Evolutionary conservation across 2,113 vertebrate genomes (phyloP).

Genomic region (Sturnus vulgaris): DNA sequence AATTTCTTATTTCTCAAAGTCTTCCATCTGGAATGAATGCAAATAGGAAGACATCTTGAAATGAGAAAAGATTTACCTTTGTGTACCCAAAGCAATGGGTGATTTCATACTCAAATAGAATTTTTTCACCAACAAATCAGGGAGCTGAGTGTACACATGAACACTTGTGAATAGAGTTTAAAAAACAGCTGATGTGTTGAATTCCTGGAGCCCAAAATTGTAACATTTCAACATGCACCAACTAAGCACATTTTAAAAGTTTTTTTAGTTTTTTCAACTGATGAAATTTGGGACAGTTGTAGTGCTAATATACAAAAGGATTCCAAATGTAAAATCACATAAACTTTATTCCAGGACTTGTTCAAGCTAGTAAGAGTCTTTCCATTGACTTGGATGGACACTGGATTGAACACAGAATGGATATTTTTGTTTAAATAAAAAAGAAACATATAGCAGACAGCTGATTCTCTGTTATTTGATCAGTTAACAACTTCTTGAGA

Average conservation of each 20-base stretch:
- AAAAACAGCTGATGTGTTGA: background rate
- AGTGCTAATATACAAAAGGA: background rate
- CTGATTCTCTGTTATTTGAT: slow-evolving; percentile 28
- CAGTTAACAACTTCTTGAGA: slow-evolving; percentile 21
- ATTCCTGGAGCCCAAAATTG: background rate
- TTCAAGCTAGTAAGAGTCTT: background rate
- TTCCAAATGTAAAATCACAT: background rate
- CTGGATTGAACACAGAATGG: background rate
- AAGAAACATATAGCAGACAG: slow-evolving; percentile 1
- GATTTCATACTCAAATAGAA: background rate
- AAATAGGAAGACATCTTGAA: background rate
- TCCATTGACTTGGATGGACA: background rate
- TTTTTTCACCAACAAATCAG: background rate
- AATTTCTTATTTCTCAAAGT: background rate
- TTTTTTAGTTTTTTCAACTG: background rate
- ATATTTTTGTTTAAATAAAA: slow-evolving; percentile 30
- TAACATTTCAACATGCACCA: background rate
- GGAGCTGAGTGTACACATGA: background rate
- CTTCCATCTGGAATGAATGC: background rate
- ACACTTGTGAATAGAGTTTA: background rate
- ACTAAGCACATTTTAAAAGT: background rate
- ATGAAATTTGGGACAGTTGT: background rate
- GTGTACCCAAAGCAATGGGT: background rate
- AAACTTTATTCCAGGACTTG: background rate
- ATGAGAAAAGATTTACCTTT: background rate